Percentiles rank a stretch among this genome's conserved stretches.
These are phyloP conservation scores for Rhaphigaster nebulosa DNA, from an alignment of 2,888 invertebrate species.

Conservation along the genomic window DNA sequence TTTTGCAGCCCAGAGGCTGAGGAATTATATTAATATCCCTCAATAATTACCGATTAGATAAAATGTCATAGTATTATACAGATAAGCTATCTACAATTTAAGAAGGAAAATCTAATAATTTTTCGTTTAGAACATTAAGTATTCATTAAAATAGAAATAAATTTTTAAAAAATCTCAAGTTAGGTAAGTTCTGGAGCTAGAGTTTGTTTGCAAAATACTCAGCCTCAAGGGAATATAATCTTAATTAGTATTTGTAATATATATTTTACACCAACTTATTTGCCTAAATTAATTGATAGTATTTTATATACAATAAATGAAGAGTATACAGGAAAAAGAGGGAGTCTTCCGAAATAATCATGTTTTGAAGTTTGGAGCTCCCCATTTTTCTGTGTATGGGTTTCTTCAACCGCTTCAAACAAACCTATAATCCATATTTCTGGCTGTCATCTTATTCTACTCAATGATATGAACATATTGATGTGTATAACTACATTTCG, in stretches of 20 bases:
- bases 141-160: not conserved
- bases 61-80: not conserved
- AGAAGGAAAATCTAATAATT: not conserved
- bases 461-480: no score
- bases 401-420: no score
- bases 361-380: no score
- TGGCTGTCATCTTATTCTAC: no score
- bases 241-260: not conserved
- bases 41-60: not conserved
- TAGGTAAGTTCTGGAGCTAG: not conserved
- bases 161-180: not conserved
- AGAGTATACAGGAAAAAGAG: no score
- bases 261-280: not conserved
- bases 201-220: not conserved
- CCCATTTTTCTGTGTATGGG: no score
- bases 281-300: not conserved
- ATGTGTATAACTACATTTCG: no score
- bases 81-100: not conserved
- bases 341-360: no score
- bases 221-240: not conserved
- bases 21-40: not conserved
- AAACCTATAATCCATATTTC: no score
- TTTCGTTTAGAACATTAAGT: not conserved
- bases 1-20: not conserved
- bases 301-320: not conserved